These are phyloP conservation scores for Acrocyrtus sp. DNA, from an alignment of 2,888 invertebrate species.

Conservation along the genomic window DNA sequence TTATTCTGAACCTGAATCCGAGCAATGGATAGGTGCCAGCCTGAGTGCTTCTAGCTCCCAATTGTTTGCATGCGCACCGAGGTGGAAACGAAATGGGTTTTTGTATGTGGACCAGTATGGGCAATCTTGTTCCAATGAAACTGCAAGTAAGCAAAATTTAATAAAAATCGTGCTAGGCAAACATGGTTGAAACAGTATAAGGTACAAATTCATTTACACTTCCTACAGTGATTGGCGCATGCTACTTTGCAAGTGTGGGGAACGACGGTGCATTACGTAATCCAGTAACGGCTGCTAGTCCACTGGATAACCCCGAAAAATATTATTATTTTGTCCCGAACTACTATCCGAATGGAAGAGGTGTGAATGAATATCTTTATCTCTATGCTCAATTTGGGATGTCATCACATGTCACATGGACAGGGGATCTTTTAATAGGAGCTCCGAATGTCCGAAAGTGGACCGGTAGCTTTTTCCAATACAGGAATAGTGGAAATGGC, in stretches of 20 bases:
- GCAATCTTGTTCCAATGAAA: not conserved
- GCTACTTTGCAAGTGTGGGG: not conserved
- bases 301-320: too few relatives aligned
- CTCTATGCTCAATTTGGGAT: constrained; percentile 64
- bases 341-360: not conserved
- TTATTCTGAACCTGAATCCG: not conserved
- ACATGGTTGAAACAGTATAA: too few relatives aligned
- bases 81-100: constrained; percentile 11
- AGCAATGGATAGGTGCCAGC: constrained; percentile 22
- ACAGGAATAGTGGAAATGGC: too few relatives aligned
- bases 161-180: not conserved
- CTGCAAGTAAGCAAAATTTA: constrained; percentile 7
- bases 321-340: not conserved
- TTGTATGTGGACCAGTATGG: not conserved
- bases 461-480: constrained; percentile 63
- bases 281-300: too few relatives aligned
- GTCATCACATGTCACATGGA: constrained; percentile 62
- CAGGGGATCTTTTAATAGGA: constrained; percentile 69
- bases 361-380: not conserved
- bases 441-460: constrained; percentile 73
- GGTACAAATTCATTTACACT: too few relatives aligned
- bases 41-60: not conserved
- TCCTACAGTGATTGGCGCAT: not conserved
- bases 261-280: not conserved
- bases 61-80: constrained; percentile 8